A percentile compares a stretch with the other conserved stretches of the same genome.
phyloP scores from a whole-genome alignment of 30 jellyfish, hydroid and myxozoan species.

The Cassiopea andromeda region DNA sequence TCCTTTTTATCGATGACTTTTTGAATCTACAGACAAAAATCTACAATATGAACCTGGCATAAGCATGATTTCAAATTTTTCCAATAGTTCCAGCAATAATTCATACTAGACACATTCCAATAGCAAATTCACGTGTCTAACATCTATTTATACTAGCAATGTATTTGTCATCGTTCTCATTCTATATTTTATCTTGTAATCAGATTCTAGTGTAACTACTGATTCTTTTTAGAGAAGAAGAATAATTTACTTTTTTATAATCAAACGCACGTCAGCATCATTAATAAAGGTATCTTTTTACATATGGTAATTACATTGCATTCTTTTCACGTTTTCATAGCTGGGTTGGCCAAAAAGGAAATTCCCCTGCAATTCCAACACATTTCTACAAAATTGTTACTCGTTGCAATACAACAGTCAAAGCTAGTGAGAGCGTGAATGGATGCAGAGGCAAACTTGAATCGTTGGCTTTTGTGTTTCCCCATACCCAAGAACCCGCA shows the following conservation, averaged over 20 bases:
- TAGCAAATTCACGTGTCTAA: too few relatives aligned
- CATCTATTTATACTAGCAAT: too few relatives aligned
- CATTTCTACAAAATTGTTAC: constrained; percentile 76
- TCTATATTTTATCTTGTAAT: too few relatives aligned
- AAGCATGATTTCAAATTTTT: too few relatives aligned
- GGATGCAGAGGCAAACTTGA: constrained; percentile 54
- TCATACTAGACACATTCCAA: too few relatives aligned
- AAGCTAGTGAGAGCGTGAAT: background rate
- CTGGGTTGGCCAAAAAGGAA: constrained; percentile 29
- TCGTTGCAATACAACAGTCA: constrained; percentile 36
- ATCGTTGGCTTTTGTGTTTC: constrained; percentile 72
- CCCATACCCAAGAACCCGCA: constrained; percentile 56
- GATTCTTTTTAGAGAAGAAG: background rate
- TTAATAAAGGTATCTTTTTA: background rate
- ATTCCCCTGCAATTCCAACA: constrained; percentile 78
- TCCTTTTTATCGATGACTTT: too few relatives aligned
- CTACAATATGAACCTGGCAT: too few relatives aligned
- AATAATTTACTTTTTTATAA: background rate
- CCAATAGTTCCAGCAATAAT: too few relatives aligned
- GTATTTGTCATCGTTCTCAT: too few relatives aligned
- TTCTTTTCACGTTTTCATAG: constrained; percentile 10
- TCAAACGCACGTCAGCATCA: background rate
- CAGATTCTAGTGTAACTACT: too few relatives aligned
- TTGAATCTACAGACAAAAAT: too few relatives aligned
- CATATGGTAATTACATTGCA: too few relatives aligned